Evolutionary conservation across 2,888 invertebrate genomes (phyloP), one percentile per base, ranked within the genome.

Genomic region (Junonia oenone): DNA sequence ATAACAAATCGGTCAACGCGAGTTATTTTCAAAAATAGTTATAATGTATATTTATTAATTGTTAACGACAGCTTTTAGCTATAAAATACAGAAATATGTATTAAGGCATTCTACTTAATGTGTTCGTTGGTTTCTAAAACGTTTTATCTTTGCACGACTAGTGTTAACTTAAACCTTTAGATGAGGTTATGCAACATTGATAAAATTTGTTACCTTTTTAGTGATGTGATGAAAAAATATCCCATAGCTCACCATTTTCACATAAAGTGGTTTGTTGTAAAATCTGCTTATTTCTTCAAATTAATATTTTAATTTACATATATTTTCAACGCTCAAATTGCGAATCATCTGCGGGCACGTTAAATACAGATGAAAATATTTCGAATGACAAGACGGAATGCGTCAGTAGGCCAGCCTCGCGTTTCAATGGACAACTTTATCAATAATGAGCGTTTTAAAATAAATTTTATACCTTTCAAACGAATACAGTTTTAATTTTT

Each of bases 21-120:
- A 52, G 17, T 19, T 19, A 22, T 38, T 53, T 53, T 53, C 46
- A 38, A 19, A 47, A 46, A 53, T 31, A 38, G 37, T 47, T 47
- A 53, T 37, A 40, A 19, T 37, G 40, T 31, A 40, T 54, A 11
- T 43, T 43, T 43, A 43, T 43, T n/a, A 43, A 47, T 38, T 52
- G 52, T 52, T 52, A 52, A 45, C 46, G 29, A 31, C 45, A 52
- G 56, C 43, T 57, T 43, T 49, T 40, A 50, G 46, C 49, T 33
- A 46, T 19, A 50, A 54, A 54, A 26, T 38, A 46, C 33, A 43
- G 27, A 35, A 48, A 38, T 48, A 13, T 45, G 22, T 43, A 22
- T 43, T 13, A 46, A 45, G 58, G 55, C 47, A 31, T 45, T 55
- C 51, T 51, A 58, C 55, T 58, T 58, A 58, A 55, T 48, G n/a